Evolutionary conservation across 2,113 vertebrate species (phyloP).

Genomic region (Spea bombifrons): DNA sequence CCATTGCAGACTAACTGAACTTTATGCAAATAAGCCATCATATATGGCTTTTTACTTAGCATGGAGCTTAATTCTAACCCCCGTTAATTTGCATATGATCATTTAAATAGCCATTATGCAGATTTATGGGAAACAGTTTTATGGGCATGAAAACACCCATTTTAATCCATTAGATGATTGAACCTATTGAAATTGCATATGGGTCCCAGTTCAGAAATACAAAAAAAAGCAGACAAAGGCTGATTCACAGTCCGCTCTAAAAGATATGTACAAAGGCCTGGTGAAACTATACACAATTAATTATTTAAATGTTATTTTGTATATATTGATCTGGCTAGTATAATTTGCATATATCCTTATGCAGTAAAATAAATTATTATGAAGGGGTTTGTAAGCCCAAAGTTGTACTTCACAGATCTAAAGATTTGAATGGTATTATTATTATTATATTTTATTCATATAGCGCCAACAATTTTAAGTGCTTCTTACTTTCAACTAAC

Average conservation of each 20-base stretch:
- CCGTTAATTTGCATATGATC: constrained; percentile 16
- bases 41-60: constrained; percentile 10
- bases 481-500: no score
- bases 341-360: constrained; percentile 28
- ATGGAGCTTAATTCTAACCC: constrained; percentile 45
- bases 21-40: constrained; percentile 25
- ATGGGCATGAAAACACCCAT: constrained; percentile 32
- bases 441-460: no score
- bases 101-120: constrained; percentile 33
- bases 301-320: constrained; percentile 23
- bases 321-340: neutral
- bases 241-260: neutral
- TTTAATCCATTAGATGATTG: constrained; percentile 27
- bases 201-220: constrained; percentile 34
- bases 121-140: constrained; percentile 40
- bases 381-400: no score
- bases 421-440: no score
- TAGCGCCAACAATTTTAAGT: no score
- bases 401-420: no score
- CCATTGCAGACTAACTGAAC: neutral
- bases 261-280: constrained; percentile 23
- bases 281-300: constrained; percentile 30
- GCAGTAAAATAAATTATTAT: no score
- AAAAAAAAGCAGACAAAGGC: constrained; percentile 22
- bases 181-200: constrained; percentile 32